Conservation (phyloP, 1,140 invertebrate species). For the Saccostrea cuccullata region DNA sequence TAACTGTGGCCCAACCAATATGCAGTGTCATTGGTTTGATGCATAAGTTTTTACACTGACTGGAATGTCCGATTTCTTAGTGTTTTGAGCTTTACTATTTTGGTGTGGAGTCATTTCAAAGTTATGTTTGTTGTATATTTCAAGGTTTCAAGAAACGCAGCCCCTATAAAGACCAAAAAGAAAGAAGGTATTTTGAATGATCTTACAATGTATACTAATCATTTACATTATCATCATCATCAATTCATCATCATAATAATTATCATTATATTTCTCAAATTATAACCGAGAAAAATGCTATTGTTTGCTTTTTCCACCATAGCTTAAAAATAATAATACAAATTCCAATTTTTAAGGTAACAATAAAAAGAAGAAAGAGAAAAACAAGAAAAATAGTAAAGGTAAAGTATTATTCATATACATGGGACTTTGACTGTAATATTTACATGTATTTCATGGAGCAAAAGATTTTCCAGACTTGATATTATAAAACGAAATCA, state of each 20-base stretch:
- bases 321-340: not conserved
- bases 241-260: not conserved
- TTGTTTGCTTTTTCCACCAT: not conserved
- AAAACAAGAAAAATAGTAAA: constrained; percentile 19
- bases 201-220: not conserved
- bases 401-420: not conserved
- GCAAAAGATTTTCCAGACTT: too few relatives aligned
- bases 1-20: too few relatives aligned
- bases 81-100: too few relatives aligned
- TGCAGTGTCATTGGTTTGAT: too few relatives aligned
- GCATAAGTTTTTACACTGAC: too few relatives aligned
- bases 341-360: not conserved
- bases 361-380: constrained; percentile 28
- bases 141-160: constrained; percentile 14
- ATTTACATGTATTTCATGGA: too few relatives aligned
- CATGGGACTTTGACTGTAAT: too few relatives aligned
- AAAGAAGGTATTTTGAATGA: not conserved
- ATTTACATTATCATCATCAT: not conserved
- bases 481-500: too few relatives aligned
- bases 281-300: not conserved
- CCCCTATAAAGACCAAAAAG: not conserved
- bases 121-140: not conserved
- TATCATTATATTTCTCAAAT: not conserved
- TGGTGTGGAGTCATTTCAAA: too few relatives aligned
- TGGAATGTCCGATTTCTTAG: too few relatives aligned